These are phyloP conservation scores for Atherinosoma microstoma DNA, from an alignment of 2,797 vertebrate species.

Conservation along the genomic window DNA sequence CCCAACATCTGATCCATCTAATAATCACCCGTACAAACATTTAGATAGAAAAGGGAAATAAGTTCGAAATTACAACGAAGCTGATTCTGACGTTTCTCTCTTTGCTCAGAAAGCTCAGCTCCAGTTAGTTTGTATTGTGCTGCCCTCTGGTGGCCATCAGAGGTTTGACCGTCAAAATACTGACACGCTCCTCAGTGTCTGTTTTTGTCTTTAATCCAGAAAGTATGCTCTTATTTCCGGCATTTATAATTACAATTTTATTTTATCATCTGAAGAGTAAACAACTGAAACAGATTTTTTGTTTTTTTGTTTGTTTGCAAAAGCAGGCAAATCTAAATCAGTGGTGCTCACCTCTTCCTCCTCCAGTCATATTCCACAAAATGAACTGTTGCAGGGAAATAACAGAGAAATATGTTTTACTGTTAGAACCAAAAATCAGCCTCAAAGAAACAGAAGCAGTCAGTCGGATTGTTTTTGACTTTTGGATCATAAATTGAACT, in stretches of 20 bases:
- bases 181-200: too few species aligned
- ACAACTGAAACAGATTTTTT: background rate
- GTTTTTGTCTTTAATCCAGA: too few species aligned
- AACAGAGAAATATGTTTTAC: background rate
- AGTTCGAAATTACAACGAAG: background rate
- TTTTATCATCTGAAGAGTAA: background rate
- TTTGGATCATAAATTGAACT: background rate
- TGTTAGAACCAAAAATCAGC: too few species aligned
- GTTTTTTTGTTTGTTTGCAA: too few species aligned
- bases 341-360: background rate
- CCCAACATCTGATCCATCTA: background rate
- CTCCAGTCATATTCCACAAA: too few species aligned
- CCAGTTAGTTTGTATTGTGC: background rate
- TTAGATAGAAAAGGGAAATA: background rate
- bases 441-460: background rate
- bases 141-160: conserved; percentile 21
- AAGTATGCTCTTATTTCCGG: background rate
- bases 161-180: background rate
- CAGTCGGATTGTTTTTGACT: background rate
- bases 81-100: background rate
- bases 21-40: background rate
- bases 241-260: background rate
- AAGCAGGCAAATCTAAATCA: background rate
- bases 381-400: background rate
- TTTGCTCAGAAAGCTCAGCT: background rate